phyloP scores from a whole-genome alignment of 2,888 invertebrate genomes.

The Parnassius apollo region DNA sequence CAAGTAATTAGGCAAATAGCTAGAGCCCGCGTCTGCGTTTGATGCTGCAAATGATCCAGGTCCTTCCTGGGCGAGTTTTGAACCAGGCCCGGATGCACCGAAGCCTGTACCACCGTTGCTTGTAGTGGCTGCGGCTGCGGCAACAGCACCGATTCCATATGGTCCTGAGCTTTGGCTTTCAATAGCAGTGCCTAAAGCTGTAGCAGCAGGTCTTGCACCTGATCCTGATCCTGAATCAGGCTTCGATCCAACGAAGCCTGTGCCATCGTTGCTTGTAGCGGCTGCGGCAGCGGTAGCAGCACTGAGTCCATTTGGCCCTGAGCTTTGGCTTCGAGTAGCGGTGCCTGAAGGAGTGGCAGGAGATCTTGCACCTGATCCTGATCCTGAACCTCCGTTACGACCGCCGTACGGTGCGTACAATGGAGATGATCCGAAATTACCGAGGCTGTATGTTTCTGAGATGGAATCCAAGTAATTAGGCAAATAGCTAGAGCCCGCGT shows the following conservation, averaged over 20 bases:
- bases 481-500: too few relatives aligned
- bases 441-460: too few relatives aligned
- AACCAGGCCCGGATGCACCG: conserved; percentile 2
- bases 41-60: not conserved
- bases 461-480: too few relatives aligned
- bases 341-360: too few relatives aligned
- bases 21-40: too few relatives aligned
- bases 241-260: not conserved
- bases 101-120: conserved; percentile 18
- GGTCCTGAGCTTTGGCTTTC: not conserved
- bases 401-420: not conserved
- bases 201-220: conserved; percentile 2
- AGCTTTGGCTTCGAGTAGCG: too few relatives aligned
- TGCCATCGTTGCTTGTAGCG: conserved; percentile 19
- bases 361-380: not conserved
- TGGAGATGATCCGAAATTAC: too few relatives aligned
- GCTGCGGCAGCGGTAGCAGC: conserved; percentile 2
- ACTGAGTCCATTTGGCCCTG: not conserved
- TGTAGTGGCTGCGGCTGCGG: conserved; percentile 13
- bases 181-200: not conserved
- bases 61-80: too few relatives aligned
- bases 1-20: too few relatives aligned
- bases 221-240: not conserved
- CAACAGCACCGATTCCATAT: not conserved
- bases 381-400: too few relatives aligned